A percentile compares a stretch with the other conserved stretches of the same genome.
These are phyloP conservation scores for Pungitius pungitius DNA, from an alignment of 2,113 vertebrate genomes.

Conservation along the genomic window DNA sequence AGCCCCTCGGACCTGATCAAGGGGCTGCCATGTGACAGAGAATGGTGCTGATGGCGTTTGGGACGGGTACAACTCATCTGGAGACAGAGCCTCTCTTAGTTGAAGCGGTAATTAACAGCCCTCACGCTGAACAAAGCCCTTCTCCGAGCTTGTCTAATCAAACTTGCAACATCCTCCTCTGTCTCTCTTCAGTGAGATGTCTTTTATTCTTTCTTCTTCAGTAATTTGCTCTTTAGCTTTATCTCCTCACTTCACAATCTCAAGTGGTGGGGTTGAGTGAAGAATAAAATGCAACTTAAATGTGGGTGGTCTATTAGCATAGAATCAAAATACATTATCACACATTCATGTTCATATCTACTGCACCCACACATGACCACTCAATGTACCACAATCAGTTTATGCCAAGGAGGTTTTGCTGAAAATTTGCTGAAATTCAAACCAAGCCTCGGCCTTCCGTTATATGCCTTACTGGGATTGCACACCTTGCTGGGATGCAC, in stretches of 20 bases:
- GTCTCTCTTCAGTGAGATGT: constrained; percentile 24
- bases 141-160: constrained; percentile 58
- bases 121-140: constrained; percentile 34
- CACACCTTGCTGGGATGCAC: too few relatives aligned
- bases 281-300: constrained; percentile 29
- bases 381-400: neutral
- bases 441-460: too few relatives aligned
- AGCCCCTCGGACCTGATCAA: constrained; percentile 25
- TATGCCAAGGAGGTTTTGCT: neutral
- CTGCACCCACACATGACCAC: neutral
- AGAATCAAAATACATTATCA: constrained; percentile 34
- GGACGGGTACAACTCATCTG: constrained; percentile 33
- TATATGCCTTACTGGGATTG: too few relatives aligned
- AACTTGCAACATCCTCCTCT: constrained; percentile 4
- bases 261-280: constrained; percentile 29
- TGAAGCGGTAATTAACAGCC: constrained; percentile 64
- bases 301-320: constrained; percentile 26
- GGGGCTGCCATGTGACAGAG: constrained; percentile 28
- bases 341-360: neutral
- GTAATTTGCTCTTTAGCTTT: constrained; percentile 47
- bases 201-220: constrained; percentile 20
- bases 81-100: constrained; percentile 60
- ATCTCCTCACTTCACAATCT: constrained; percentile 31
- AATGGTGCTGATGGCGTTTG: constrained; percentile 27
- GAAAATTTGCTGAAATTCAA: too few relatives aligned